Base-by-base conservation (phyloP, 1,140 invertebrate genomes). In the Elysia chlorotica region DNA sequence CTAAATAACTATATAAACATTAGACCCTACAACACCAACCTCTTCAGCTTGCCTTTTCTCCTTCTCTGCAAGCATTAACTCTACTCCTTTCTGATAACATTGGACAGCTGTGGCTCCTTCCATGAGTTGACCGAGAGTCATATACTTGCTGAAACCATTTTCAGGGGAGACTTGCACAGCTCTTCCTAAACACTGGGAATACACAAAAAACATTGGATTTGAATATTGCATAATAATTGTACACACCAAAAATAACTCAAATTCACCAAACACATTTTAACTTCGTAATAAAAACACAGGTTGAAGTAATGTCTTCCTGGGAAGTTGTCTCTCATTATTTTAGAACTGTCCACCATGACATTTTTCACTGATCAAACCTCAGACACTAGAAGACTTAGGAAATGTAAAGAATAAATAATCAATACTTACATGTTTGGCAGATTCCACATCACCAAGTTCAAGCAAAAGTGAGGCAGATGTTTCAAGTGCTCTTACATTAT, bases 41-140 rank as follows among this genome's bases (percentile, higher is more conserved):
- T 82, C 78, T 25, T 74, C 53, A 25, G 79, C 75, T 57, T 78
- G 67, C 56, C 76, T 77, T 35, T 71, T 65, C 48, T 79, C 75
- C 65, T 77, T 77, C 53, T 80, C 81, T 63, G 78, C 77, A 23
- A 80, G 19, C 83, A 88, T 84, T 1, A 88, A 53, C 57, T 88
- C 82, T 65, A 88, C 85, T 17, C 87, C 88, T 69, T 88, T 88
- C 66, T 82, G 76, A 71, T 86, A 89, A 77, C 80, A 87, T 28
- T 87, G 65, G 54, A 88, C 78, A 10, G 87, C 82, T 25, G 86
- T 80, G 37, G 79, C 73, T 1, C 88, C 88, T 25, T 81, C 75
- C 68, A 82, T 77, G 48, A 88, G 74, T 68, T 89, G 88, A 21
- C 85, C 88, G 48, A 89, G 74, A 67, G 83, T 85, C 83, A 89